Evolutionary conservation across 2,797 vertebrate species (phyloP).

Genomic region (Merluccius polli): DNA sequence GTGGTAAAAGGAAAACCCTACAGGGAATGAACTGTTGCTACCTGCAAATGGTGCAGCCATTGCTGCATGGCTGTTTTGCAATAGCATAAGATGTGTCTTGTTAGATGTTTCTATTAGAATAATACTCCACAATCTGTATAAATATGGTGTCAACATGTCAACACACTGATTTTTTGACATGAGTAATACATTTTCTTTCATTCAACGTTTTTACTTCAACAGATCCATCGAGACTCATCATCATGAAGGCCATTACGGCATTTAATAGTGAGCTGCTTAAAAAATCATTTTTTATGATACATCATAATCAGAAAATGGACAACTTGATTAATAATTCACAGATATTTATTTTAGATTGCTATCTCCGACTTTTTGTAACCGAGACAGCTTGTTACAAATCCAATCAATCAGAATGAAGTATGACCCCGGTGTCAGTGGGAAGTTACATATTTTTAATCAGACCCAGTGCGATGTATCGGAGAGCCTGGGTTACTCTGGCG

Average conservation of each 20-base stretch:
- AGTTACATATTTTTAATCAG: conserved; percentile 65
- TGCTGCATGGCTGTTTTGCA: conserved; percentile 16
- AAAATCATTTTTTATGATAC: conserved; percentile 2
- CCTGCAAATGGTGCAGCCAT: conserved; percentile 42
- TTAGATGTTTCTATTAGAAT: not conserved
- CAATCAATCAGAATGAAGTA: conserved; percentile 59
- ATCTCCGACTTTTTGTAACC: conserved; percentile 24
- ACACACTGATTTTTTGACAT: too few relatives aligned
- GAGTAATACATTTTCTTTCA: too few relatives aligned
- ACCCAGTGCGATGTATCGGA: conserved; percentile 51
- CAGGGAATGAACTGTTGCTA: conserved; percentile 11
- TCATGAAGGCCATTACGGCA: not conserved
- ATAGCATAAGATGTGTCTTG: not conserved
- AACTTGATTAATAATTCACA: conserved; percentile 27
- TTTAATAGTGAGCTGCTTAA: not conserved
- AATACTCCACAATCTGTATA: not conserved
- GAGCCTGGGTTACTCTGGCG: conserved; percentile 38
- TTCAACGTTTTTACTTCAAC: not conserved
- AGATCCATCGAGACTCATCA: not conserved
- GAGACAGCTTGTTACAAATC: conserved; percentile 53
- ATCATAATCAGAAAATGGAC: conserved; percentile 20
- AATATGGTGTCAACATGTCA: too few relatives aligned
- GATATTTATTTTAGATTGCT: conserved; percentile 35
- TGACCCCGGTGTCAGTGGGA: conserved; percentile 50
- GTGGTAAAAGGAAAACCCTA: too few relatives aligned